Conservation (phyloP, 2,113 vertebrate species). For the Ammospiza nelsoni region DNA sequence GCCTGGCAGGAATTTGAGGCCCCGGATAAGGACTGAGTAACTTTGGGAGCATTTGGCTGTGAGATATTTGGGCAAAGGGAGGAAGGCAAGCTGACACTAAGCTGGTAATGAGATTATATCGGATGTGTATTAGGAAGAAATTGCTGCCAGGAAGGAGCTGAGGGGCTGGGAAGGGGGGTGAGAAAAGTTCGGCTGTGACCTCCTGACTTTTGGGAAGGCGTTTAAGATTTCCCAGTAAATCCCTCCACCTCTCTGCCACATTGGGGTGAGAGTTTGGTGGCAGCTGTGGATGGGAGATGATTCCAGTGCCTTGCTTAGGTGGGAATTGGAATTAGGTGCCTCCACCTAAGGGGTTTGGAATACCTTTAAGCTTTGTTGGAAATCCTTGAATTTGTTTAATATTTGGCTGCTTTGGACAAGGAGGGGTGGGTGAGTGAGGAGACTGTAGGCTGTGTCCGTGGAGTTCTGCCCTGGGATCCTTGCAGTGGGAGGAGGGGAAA, state of each 20-base stretch:
- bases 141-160: neutral
- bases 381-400: accelerated
- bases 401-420: neutral
- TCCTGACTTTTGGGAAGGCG: neutral
- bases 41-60: neutral
- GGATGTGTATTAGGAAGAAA: neutral
- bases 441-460: neutral
- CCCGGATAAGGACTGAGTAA: neutral
- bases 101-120: neutral
- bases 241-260: neutral
- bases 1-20: neutral
- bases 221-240: neutral
- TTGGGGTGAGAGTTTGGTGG: neutral
- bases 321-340: neutral
- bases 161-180: neutral
- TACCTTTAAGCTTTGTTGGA: neutral
- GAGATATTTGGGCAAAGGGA: neutral
- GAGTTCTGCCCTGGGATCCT: neutral
- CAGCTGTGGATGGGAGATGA: neutral
- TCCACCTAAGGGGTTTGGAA: neutral
- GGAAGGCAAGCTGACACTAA: neutral
- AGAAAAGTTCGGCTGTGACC: neutral
- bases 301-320: accelerated
- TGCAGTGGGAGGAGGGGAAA: neutral
- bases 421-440: neutral